Base-by-base conservation (phyloP, 2,113 vertebrate genomes). In the Phylloscopus trochilus region DNA sequence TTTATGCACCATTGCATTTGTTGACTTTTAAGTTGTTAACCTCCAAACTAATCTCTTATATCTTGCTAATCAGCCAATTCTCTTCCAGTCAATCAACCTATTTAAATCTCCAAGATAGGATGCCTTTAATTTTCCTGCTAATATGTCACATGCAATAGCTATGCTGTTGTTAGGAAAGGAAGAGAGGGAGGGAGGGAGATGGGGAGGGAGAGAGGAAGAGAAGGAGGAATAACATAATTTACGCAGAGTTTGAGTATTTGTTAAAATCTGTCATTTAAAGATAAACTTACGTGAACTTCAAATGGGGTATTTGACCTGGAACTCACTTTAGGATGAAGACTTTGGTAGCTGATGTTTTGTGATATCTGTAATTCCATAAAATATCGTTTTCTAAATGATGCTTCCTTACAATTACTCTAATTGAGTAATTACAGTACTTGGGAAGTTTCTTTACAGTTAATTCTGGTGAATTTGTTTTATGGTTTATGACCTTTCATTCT, bases 21-120 rank as follows among this genome's bases (percentile, higher is more conserved):
- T 79, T 96, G 74, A 59, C 37, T 87, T 82, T 37, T 66, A 73
- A 62, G 6, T 85, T 58, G 5, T 55, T 88, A 83, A 77, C 51
- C 43, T 92, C 35, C 28, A 67, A 52, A 83, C 15, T 24, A 77
- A 88, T 39, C 21, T 76, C 26, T 63, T 66, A 2, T 18, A 63
- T 87, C 67, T 85, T 68, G 46, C 35, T 96, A 92, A 95, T 94
- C 59, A 90, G 27, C 10, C 67, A 63, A 8, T 86, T 90, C 72
- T 52, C 44, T 95, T 96, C 59, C 75, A 90, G 63, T 90, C 75
- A 92, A 67, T 87, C 43, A 68, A 44, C 11, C 2, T 27, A 56
- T 92, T 93, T 89, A 86, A 76, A 93, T 86, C 39, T 70, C 89
- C 35, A 70, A 86, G 89, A 92, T 52, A 74, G 22, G 33, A 44